phyloP scores from a whole-genome alignment of 2,797 vertebrate genomes.

The Coccyzus lansbergi region DNA sequence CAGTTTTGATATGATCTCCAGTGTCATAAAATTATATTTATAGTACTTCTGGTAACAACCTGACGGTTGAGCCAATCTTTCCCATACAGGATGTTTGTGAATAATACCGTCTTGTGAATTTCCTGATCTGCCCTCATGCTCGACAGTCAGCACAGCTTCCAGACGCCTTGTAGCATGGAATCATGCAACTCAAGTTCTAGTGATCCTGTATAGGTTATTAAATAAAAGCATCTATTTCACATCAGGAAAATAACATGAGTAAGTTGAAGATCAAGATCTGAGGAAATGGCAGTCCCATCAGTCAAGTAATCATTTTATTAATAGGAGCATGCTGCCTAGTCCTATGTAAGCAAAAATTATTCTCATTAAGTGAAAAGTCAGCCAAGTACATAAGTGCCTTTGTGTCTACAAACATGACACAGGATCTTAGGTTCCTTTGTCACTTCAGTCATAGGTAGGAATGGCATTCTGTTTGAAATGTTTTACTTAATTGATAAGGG shows the following conservation, averaged over 20 bases:
- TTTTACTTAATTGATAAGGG: neutral
- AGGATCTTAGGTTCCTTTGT: neutral
- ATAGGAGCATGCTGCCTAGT: neutral
- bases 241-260: neutral
- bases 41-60: neutral
- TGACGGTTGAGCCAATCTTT: neutral
- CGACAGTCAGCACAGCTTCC: neutral
- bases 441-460: neutral
- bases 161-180: neutral
- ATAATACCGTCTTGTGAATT: neutral
- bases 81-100: neutral
- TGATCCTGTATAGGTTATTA: neutral
- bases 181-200: neutral
- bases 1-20: neutral
- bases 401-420: neutral
- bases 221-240: accelerated
- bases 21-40: neutral
- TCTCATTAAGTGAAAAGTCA: neutral
- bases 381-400: neutral
- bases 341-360: neutral
- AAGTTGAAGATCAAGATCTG: neutral
- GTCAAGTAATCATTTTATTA: neutral
- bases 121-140: neutral
- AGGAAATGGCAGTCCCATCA: neutral
- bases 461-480: neutral